These are phyloP conservation scores for Drosophila subobscura DNA, from an alignment of 1,140 invertebrate genomes.

Conservation along the genomic window DNA sequence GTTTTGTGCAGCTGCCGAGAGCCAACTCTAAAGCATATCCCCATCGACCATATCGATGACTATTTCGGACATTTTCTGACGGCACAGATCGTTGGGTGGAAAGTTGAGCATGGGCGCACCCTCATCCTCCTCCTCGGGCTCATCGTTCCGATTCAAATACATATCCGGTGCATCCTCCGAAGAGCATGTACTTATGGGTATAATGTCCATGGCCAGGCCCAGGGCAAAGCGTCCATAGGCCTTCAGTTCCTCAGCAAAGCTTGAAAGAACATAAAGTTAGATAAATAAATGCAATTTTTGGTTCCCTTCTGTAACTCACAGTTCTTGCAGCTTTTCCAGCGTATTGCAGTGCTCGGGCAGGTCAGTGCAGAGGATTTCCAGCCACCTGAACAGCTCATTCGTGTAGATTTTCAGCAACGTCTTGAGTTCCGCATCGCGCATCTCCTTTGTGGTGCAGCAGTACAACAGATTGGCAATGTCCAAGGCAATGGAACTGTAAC, in stretches of 20 bases:
- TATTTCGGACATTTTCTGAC: constrained; percentile 86
- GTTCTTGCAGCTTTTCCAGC: constrained; percentile 85
- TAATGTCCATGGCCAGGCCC: constrained; percentile 88
- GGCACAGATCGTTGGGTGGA: constrained; percentile 85
- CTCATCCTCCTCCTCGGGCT: constrained; percentile 50
- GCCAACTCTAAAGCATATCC: constrained; percentile 76
- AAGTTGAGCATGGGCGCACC: constrained; percentile 78
- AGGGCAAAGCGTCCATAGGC: constrained; percentile 87
- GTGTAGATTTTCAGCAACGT: constrained; percentile 86
- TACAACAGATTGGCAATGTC: constrained; percentile 88
- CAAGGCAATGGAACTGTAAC: constrained; percentile 88
- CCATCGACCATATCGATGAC: constrained; percentile 86
- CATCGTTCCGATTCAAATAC: constrained; percentile 83
- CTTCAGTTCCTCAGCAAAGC: constrained; percentile 87
- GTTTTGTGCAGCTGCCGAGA: constrained; percentile 15
- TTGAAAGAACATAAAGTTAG: constrained; percentile 37
- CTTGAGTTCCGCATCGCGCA: constrained; percentile 85
- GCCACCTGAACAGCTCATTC: constrained; percentile 83
- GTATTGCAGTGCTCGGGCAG: constrained; percentile 80
- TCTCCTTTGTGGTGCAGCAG: constrained; percentile 86
- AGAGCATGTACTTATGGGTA: constrained; percentile 89
- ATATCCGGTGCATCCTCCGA: constrained; percentile 89
- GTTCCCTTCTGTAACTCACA: constrained; percentile 82
- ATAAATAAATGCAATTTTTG: neutral
- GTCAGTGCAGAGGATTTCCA: constrained; percentile 83